Conservation (phyloP, 2,113 vertebrate species). For the Megaceryle torquata region DNA sequence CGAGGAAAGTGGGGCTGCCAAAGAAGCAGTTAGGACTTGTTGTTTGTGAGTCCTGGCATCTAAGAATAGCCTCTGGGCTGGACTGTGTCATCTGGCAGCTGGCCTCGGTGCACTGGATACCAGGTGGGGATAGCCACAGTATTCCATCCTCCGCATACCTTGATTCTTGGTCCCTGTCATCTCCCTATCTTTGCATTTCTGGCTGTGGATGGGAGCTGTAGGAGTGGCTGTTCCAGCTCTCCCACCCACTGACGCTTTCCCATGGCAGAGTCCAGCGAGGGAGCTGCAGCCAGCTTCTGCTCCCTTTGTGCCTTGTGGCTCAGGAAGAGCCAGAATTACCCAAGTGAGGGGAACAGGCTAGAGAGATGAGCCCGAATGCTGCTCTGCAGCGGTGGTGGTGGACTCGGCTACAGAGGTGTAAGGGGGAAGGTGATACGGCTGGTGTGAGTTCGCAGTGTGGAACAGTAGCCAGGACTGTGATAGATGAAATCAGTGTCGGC, state of each 20-base stretch:
- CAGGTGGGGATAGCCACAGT: accelerated
- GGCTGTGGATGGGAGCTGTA: not conserved
- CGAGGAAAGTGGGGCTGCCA: not conserved
- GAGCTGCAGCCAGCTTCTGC: not conserved
- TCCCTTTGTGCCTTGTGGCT: not conserved
- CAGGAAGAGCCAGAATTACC: not conserved
- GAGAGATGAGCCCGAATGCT: accelerated
- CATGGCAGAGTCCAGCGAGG: not conserved
- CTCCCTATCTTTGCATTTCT: not conserved
- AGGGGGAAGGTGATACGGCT: accelerated
- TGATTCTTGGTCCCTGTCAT: not conserved
- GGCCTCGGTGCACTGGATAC: not conserved
- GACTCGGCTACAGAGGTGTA: accelerated
- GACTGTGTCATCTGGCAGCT: not conserved
- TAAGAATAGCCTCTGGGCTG: not conserved
- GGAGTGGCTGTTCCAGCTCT: not conserved
- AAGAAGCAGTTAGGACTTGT: not conserved
- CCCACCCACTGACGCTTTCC: slow-evolving; percentile 22
- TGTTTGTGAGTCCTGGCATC: not conserved
- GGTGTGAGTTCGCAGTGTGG: accelerated
- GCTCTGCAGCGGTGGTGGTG: not conserved
- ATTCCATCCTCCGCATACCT: accelerated
- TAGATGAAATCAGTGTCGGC: accelerated
- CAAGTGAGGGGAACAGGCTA: accelerated
- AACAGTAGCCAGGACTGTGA: not conserved